Evolutionary conservation across 2,888 invertebrate species (phyloP).

Genomic region (Halictus quadricinctus): DNA sequence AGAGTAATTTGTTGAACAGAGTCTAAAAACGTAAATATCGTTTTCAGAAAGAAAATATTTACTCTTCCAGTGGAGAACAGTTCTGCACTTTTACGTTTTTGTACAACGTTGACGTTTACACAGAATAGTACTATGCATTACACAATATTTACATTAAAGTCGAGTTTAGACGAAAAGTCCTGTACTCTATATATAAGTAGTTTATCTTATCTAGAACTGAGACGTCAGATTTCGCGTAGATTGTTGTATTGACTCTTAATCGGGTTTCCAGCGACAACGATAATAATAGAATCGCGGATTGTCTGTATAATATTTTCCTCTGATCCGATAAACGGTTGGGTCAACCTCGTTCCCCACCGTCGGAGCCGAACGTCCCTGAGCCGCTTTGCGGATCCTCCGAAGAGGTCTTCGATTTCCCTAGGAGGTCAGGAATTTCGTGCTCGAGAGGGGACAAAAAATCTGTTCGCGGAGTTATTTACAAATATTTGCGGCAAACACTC

Average conservation of each 20-base stretch:
- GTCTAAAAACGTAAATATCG: no score
- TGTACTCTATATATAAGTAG: background rate
- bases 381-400: background rate
- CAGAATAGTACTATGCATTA: no score
- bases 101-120: no score
- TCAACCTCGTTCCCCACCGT: background rate
- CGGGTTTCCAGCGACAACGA: background rate
- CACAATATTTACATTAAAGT: background rate
- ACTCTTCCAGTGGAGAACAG: no score
- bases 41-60: no score
- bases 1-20: no score
- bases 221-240: background rate
- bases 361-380: background rate
- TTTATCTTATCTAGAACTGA: background rate
- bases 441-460: background rate
- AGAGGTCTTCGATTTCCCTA: background rate
- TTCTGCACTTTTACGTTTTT: no score
- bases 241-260: background rate
- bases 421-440: background rate
- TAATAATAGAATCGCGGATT: background rate
- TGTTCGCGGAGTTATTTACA: constrained; percentile 27
- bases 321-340: background rate
- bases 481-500: constrained; percentile 54
- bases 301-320: background rate
- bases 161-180: background rate